These are phyloP conservation scores for Rutilus rutilus DNA, from an alignment of 2,113 vertebrate species.

Conservation along the genomic window DNA sequence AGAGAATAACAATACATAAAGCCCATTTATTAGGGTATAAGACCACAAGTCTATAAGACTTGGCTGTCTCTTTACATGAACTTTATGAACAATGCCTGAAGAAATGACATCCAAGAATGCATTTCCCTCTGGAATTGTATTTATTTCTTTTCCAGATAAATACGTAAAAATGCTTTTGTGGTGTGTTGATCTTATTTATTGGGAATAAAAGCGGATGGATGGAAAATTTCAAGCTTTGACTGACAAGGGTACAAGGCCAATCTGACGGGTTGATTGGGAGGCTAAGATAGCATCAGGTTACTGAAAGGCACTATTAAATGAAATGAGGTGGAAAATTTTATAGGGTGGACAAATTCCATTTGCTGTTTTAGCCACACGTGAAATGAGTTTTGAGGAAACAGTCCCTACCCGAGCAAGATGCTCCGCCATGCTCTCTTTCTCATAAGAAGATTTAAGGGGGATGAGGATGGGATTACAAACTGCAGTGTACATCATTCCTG, in stretches of 20 bases:
- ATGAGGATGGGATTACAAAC: conserved; percentile 26
- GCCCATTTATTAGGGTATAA: not conserved
- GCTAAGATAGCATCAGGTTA: conserved; percentile 38
- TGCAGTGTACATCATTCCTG: conserved; percentile 9
- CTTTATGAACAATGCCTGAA: conserved; percentile 35
- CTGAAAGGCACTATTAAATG: conserved; percentile 48
- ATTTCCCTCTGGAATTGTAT: not conserved
- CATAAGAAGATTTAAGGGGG: conserved; percentile 21
- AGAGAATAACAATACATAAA: not conserved
- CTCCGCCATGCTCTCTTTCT: conserved; percentile 29
- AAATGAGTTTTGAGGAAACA: conserved; percentile 56
- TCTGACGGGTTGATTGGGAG: conserved; percentile 32
- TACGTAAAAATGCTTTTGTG: not conserved
- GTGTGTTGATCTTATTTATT: conserved; percentile 6
- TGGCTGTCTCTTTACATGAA: conserved; percentile 9
- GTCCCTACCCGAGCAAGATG: conserved; percentile 32
- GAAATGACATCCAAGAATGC: conserved; percentile 30
- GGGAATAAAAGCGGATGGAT: not conserved
- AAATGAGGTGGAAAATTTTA: conserved; percentile 52
- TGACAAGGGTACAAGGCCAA: conserved; percentile 40
- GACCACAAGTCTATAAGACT: not conserved
- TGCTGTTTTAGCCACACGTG: conserved; percentile 57
- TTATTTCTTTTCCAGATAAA: not conserved
- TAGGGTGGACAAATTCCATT: conserved; percentile 51
- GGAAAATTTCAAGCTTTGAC: conserved; percentile 37